These are phyloP conservation scores for Callaeas wilsoni DNA, from an alignment of 2,113 vertebrate genomes.

Conservation along the genomic window DNA sequence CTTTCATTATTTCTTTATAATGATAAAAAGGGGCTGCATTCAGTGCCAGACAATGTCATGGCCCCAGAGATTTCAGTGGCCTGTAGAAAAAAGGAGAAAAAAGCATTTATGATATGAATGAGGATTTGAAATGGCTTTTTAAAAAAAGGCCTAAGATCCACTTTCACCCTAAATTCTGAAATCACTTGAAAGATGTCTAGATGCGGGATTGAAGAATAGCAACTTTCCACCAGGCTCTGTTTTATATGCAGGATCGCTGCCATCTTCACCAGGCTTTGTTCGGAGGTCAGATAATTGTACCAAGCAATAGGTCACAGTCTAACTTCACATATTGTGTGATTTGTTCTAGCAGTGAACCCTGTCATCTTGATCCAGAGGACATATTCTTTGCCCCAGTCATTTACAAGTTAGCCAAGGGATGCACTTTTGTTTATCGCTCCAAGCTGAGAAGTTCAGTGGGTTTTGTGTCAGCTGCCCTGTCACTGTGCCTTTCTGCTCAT, in stretches of 20 bases:
- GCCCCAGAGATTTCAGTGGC: slow-evolving; percentile 46
- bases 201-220: slow-evolving; percentile 44
- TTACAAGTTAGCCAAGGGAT: neutral
- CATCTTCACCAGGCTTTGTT: slow-evolving; percentile 51
- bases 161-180: slow-evolving; percentile 53
- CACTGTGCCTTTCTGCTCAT: neutral
- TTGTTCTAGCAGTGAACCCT: slow-evolving; percentile 8
- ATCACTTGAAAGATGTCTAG: slow-evolving; percentile 42
- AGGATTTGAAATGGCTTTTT: slow-evolving; percentile 51
- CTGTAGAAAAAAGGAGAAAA: slow-evolving; percentile 18
- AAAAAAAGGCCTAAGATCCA: slow-evolving; percentile 40
- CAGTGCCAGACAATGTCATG: slow-evolving; percentile 63
- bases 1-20: slow-evolving; percentile 69
- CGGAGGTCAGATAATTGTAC: slow-evolving; percentile 29
- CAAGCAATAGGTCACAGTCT: neutral
- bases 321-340: slow-evolving; percentile 21
- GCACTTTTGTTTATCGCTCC: neutral
- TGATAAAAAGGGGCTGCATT: slow-evolving; percentile 68
- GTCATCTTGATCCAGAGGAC: neutral
- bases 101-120: slow-evolving; percentile 52
- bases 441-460: neutral
- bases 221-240: slow-evolving; percentile 17
- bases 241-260: slow-evolving; percentile 3
- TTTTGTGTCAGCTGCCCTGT: neutral
- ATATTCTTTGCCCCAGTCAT: neutral